phyloP scores from a whole-genome alignment of 2,797 vertebrate genomes.

The Girardinus metallicus region DNA sequence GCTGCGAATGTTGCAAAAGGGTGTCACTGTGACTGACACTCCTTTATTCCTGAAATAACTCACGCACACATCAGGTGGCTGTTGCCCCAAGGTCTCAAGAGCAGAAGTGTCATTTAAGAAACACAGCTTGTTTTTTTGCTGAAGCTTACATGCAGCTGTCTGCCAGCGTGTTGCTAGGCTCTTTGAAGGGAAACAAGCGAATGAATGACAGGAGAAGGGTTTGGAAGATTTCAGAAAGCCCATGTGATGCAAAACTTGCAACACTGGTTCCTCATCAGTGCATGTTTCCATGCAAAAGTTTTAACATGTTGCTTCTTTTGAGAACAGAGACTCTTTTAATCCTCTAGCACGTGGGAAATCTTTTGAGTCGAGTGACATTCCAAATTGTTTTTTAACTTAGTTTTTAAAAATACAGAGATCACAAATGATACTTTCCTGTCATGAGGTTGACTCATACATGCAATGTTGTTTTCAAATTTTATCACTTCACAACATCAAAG shows the following conservation, averaged over 20 bases:
- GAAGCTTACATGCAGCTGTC: constrained; percentile 49
- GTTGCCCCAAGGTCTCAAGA: constrained; percentile 62
- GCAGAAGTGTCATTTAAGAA: constrained; percentile 71
- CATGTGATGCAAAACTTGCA: constrained; percentile 17
- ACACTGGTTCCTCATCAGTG: neutral
- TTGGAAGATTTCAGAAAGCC: neutral
- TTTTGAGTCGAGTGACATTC: neutral
- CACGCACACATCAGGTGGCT: constrained; percentile 66
- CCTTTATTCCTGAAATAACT: constrained; percentile 74
- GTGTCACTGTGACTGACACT: constrained; percentile 65
- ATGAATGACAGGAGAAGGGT: constrained; percentile 10
- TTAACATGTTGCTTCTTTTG: neutral
- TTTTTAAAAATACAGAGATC: neutral
- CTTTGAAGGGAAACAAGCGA: constrained; percentile 32
- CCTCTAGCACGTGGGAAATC: neutral
- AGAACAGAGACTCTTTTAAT: neutral
- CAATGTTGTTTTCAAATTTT: neutral
- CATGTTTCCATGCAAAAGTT: neutral
- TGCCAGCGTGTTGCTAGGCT: constrained; percentile 22
- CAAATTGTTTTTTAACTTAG: neutral
- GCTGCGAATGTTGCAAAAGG: constrained; percentile 49
- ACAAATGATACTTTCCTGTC: neutral
- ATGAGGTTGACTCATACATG: neutral
- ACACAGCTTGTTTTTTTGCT: constrained; percentile 52
- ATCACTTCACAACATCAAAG: neutral